These are phyloP conservation scores for Dreissena rostriformis DNA, from an alignment of 1,140 invertebrate species.

Conservation along the genomic window DNA sequence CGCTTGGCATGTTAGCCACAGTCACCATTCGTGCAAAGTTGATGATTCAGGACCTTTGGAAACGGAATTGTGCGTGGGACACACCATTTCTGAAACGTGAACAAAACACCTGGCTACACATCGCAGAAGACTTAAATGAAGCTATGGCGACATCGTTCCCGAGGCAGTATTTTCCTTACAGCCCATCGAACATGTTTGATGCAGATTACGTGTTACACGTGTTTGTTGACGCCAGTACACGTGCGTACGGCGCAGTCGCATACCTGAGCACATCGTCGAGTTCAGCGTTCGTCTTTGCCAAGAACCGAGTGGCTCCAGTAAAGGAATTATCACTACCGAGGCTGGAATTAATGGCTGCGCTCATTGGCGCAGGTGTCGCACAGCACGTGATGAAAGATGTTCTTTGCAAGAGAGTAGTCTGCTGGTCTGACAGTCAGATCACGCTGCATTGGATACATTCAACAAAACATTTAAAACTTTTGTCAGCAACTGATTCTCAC, in stretches of 20 bases:
- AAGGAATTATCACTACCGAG: not conserved
- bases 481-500: not conserved
- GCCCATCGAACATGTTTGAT: not conserved
- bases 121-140: too few species aligned
- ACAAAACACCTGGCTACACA: not conserved
- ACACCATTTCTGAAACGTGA: not conserved
- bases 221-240: not conserved
- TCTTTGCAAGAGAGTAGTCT: not conserved
- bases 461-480: not conserved
- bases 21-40: not conserved
- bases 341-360: not conserved
- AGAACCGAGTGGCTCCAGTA: not conserved
- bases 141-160: too few species aligned
- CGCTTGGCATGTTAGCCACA: not conserved
- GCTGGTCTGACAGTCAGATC: not conserved
- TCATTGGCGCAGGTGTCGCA: not conserved
- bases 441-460: not conserved
- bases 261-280: not conserved
- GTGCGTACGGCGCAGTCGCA: not conserved
- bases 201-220: not conserved
- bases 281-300: not conserved
- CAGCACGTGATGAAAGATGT: not conserved
- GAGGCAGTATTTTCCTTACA: too few species aligned
- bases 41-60: not conserved
- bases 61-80: too few species aligned